Evolutionary conservation across 2,113 vertebrate genomes (phyloP), one percentile per base, ranked within the genome.

Genomic region (Elephantulus edwardii): DNA sequence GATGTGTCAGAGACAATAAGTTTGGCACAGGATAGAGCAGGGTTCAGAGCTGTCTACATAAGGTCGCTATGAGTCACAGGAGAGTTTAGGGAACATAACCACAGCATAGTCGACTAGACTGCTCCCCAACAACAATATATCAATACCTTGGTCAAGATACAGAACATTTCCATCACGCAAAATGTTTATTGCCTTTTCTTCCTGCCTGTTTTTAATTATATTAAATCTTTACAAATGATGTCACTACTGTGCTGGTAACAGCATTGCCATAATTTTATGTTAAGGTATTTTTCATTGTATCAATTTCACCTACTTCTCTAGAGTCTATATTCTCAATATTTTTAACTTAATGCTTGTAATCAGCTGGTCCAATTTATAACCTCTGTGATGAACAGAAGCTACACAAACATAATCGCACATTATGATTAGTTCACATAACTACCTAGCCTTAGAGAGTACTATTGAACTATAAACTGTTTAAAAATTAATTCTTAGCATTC

Each of bases 401-500:
- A 38, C 28, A 60, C 6, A 79, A 86, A 91, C 40, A 80, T 66
- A 19, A 28, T 52, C 52, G 52, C 16, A 82, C 56, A 22, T 48
- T 56, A 64, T 60, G 22, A 8, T n/a, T 70, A 70, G 54, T 30
- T n/a, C 3, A 82, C 74, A 42, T 44, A 83, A 54, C 58, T n/a
- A n/a, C 24, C 9, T 83, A 8, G 30, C 56, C 33, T 90, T 88
- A 75, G 35, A 20, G 46, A 80, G 83, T 80, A 84, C 54, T 90
- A 46, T 3, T 72, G 54, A 88, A 82, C 42, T 71, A 56, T 85
- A 77, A 91, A 76, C 17, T 62, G 82, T 52, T 88, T 83, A 46
- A 84, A 83, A 94, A 60, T 91, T 60, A 83, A 87, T 76, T 81
- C 35, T 54, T 80, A 76, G 46, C 86, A 83, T 80, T 30, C 17